Evolutionary conservation across 2,888 invertebrate genomes (phyloP), one percentile per base, ranked within the genome.

Genomic region (Clostera curtula): DNA sequence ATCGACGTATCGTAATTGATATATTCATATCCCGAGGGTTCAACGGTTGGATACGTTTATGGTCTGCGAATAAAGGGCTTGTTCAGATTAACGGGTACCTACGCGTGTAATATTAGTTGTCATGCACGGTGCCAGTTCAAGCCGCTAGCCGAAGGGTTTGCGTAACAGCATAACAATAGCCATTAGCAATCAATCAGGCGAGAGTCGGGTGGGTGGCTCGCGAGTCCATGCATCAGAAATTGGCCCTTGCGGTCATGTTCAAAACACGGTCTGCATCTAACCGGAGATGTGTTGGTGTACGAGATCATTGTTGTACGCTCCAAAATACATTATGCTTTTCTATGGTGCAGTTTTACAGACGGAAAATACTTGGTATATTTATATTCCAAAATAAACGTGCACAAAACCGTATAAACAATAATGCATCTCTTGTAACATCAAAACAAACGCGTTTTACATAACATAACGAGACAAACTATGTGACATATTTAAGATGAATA

Each of bases 161-260:
- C 59, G 65, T 68, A 71, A 68, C 61, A 60, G 58, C 59, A 53
- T 71, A 77, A 76, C 73, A 70, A 76, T 73, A 66, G 70, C 69
- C 63, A 73, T 77, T 76, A 69, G 71, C 75, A 75, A 77, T 79
- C 80, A 77, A 80, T 80, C 74, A 66, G 54, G 53, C 51, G 15
- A 45, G 51, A 60, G 55, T 66, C 50, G 49, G 46, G 65, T 68
- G 66, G 68, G 69, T 61, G 69, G 64, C 44, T 53, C 38, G 52
- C 49, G 54, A 57, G 56, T 51, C 54, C 52, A 53, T 34, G 41
- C 42, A 44, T 59, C 50, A 52, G 39, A 69, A 71, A 75, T 70
- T 61, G 62, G 49, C 64, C 67, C 71, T 70, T 45, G 67, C 62
- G 72, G 69, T 67, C 45, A 57, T 43, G 52, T 61, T 50, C 31